A percentile compares a stretch with the other conserved stretches of the same genome.
Evolutionary conservation across 2,113 vertebrate species (phyloP).

Genomic region (Callithrix jacchus): DNA sequence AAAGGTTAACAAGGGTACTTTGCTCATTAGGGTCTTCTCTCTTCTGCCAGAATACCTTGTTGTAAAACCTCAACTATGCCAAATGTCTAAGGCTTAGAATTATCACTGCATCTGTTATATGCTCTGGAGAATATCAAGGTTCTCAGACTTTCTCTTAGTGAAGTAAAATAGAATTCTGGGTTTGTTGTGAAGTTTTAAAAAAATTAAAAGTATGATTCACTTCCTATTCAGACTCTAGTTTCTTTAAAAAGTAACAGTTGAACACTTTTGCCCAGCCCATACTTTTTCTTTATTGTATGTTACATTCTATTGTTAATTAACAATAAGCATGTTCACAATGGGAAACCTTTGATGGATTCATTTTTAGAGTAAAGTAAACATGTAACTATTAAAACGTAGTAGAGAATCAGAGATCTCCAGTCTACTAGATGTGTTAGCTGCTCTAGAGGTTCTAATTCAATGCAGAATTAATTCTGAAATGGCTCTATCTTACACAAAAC

Average conservation of each 20-base stretch:
- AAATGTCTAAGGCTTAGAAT: not conserved
- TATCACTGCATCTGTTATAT: not conserved
- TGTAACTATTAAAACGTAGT: not conserved
- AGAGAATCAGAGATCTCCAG: not conserved
- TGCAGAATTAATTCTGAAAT: slow-evolving; percentile 48
- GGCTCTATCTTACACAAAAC: not conserved
- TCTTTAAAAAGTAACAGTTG: slow-evolving; percentile 47
- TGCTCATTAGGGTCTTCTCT: slow-evolving; percentile 46
- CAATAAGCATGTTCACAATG: slow-evolving; percentile 63
- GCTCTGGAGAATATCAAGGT: not conserved
- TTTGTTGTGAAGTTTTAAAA: slow-evolving; percentile 47
- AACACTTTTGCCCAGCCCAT: slow-evolving; percentile 22
- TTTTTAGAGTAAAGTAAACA: slow-evolving; percentile 74
- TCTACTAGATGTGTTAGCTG: not conserved
- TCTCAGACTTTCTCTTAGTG: slow-evolving; percentile 1
- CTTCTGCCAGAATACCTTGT: slow-evolving; percentile 40
- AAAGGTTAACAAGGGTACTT: slow-evolving; percentile 61
- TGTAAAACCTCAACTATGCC: not conserved
- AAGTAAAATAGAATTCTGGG: not conserved
- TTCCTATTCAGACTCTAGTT: not conserved
- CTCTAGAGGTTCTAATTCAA: not conserved
- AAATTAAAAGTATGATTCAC: slow-evolving; percentile 45
- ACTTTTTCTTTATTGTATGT: slow-evolving; percentile 68
- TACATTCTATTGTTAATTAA: slow-evolving; percentile 73
- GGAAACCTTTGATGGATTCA: slow-evolving; percentile 59